Conservation (phyloP, 2,113 vertebrate species). For the Noturus placidus region DNA sequence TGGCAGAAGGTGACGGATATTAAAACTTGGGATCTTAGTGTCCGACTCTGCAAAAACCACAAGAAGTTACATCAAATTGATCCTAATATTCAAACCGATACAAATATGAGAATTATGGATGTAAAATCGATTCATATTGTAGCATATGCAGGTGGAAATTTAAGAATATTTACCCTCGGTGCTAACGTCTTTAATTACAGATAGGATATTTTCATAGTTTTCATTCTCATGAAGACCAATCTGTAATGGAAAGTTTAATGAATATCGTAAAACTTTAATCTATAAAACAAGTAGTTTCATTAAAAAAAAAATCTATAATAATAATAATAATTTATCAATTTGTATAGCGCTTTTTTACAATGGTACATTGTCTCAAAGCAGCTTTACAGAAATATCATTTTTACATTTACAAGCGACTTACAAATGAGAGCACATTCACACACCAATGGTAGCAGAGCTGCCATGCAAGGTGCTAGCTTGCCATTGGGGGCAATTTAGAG, state of each 20-base stretch:
- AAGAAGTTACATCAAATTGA: background rate
- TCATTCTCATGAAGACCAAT: slow-evolving; percentile 64
- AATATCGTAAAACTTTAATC: too few relatives aligned
- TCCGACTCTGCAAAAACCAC: slow-evolving; percentile 64
- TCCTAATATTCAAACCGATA: background rate
- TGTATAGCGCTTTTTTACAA: too few relatives aligned
- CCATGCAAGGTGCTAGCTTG: too few relatives aligned
- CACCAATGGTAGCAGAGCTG: too few relatives aligned
- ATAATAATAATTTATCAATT: too few relatives aligned
- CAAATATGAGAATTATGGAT: background rate
- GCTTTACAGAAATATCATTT: too few relatives aligned
- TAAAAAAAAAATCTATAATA: background rate
- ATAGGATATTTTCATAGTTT: slow-evolving; percentile 65
- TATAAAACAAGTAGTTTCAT: background rate
- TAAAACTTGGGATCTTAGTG: slow-evolving; percentile 73
- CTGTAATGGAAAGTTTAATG: slow-evolving; percentile 35
- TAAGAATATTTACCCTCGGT: slow-evolving; percentile 51
- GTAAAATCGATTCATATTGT: too few relatives aligned
- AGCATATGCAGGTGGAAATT: background rate
- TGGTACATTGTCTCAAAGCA: too few relatives aligned
- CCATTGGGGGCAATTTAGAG: too few relatives aligned
- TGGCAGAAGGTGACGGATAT: slow-evolving; percentile 77
- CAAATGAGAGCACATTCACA: too few relatives aligned
- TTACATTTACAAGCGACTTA: too few relatives aligned
- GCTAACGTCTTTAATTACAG: slow-evolving; percentile 58